These are phyloP conservation scores for Apomyelois bistriatella DNA, from an alignment of 2,888 invertebrate genomes.

Conservation along the genomic window DNA sequence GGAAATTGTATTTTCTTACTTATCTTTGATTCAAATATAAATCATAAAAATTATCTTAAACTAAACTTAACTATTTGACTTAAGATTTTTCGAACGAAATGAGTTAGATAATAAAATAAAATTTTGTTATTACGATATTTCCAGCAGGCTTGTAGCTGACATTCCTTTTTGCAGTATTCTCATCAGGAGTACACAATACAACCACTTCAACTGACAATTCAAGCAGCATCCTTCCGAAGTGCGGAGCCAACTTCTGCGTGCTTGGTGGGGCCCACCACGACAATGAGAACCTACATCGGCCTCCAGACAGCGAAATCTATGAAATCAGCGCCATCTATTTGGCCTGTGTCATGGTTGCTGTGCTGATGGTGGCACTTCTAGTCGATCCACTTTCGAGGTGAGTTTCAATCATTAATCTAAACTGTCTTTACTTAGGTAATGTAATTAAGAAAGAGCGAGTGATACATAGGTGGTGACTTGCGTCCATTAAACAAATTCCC, in stretches of 20 bases:
- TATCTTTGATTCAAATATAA: too few species aligned
- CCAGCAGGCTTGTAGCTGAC: too few species aligned
- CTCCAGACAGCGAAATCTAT: constrained; percentile 91
- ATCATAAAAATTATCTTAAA: too few species aligned
- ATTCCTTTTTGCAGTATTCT: constrained; percentile 80
- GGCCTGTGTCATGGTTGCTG: constrained; percentile 91
- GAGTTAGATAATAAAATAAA: too few species aligned
- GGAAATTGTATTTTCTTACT: too few species aligned
- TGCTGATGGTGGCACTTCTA: constrained; percentile 90
- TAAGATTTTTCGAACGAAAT: too few species aligned
- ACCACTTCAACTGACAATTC: constrained; percentile 59
- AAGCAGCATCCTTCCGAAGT: constrained; percentile 78
- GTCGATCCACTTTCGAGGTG: constrained; percentile 95
- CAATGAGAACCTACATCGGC: constrained; percentile 88
- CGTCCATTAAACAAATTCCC: too few species aligned
- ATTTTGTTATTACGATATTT: too few species aligned
- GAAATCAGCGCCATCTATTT: constrained; percentile 94
- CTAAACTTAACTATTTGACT: too few species aligned
- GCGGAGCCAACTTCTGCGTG: constrained; percentile 92
- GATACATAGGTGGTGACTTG: too few species aligned
- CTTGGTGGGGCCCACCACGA: constrained; percentile 82
- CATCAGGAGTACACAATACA: constrained; percentile 86
- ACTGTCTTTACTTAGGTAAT: too few species aligned
- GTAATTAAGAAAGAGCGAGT: too few species aligned
- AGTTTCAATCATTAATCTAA: constrained; percentile 25